Percentiles rank a stretch among this genome's conserved stretches.
Evolutionary conservation across 2,113 vertebrate species (phyloP).

Genomic region (Chloebia gouldiae): DNA sequence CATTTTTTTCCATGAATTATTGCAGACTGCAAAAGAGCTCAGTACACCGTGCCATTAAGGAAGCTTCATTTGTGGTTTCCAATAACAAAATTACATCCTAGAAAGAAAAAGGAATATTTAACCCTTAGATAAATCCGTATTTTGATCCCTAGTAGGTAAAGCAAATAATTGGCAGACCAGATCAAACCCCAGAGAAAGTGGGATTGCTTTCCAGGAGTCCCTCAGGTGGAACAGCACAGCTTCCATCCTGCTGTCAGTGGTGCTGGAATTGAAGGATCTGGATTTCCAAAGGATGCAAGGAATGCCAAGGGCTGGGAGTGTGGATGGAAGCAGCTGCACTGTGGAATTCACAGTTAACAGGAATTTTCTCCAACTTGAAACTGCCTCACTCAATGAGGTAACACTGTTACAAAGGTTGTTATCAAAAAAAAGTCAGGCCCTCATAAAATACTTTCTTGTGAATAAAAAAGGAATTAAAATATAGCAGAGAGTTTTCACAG

Average conservation of each 20-base stretch:
- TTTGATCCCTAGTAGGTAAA: neutral
- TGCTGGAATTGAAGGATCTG: neutral
- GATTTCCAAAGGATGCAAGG: neutral
- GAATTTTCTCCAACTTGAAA: neutral
- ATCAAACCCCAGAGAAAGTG: neutral
- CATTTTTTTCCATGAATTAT: neutral
- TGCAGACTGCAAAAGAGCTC: neutral
- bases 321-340: neutral
- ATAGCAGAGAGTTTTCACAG: neutral
- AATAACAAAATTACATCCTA: neutral
- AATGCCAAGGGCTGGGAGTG: neutral
- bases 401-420: neutral
- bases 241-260: neutral
- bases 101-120: neutral
- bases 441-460: neutral
- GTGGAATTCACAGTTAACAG: neutral
- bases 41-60: neutral
- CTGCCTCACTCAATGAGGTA: neutral
- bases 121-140: neutral
- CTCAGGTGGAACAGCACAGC: neutral
- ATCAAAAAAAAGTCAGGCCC: neutral
- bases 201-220: neutral
- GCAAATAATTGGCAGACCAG: neutral
- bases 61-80: neutral
- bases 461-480: neutral